These are phyloP conservation scores for Phymastichus coffea DNA, from an alignment of 1,140 invertebrate genomes.

Conservation along the genomic window DNA sequence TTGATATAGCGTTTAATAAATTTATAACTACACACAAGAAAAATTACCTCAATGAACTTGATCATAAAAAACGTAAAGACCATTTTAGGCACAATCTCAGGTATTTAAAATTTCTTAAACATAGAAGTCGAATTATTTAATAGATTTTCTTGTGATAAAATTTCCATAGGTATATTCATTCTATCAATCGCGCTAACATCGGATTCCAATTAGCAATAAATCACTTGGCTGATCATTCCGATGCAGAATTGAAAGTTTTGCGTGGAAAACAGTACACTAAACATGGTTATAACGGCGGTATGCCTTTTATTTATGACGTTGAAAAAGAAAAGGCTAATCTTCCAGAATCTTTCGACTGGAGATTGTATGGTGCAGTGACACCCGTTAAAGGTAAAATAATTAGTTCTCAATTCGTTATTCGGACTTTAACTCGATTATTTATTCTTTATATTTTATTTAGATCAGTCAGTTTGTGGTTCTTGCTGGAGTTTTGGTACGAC, in stretches of 20 bases:
- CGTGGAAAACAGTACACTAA: constrained; percentile 70
- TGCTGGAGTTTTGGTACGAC: constrained; percentile 97
- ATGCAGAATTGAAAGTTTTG: constrained; percentile 76
- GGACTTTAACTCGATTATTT: constrained; percentile 2
- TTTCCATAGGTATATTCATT: constrained; percentile 73
- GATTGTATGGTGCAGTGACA: constrained; percentile 87
- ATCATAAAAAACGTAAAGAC: constrained; percentile 73
- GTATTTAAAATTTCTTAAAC: too few species aligned
- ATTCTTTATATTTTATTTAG: constrained; percentile 48
- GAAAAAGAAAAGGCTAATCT: constrained; percentile 55
- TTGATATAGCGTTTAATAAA: constrained; percentile 74
- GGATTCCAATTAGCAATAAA: constrained; percentile 80
- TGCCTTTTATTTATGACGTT: constrained; percentile 73
- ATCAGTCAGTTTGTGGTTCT: constrained; percentile 94
- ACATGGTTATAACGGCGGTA: constrained; percentile 70
- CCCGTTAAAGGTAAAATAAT: constrained; percentile 81
- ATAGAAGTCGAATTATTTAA: background rate
- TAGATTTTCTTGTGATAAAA: background rate
- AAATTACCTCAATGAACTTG: constrained; percentile 64
- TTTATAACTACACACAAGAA: constrained; percentile 77
- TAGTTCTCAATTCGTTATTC: constrained; percentile 8
- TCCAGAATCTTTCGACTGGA: constrained; percentile 83
- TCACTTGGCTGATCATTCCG: constrained; percentile 83
- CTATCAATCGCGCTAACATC: constrained; percentile 76
- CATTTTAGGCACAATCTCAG: constrained; percentile 87